Evolutionary conservation across 2,888 invertebrate genomes (phyloP).

Genomic region (Holacanthella duospinosa): DNA sequence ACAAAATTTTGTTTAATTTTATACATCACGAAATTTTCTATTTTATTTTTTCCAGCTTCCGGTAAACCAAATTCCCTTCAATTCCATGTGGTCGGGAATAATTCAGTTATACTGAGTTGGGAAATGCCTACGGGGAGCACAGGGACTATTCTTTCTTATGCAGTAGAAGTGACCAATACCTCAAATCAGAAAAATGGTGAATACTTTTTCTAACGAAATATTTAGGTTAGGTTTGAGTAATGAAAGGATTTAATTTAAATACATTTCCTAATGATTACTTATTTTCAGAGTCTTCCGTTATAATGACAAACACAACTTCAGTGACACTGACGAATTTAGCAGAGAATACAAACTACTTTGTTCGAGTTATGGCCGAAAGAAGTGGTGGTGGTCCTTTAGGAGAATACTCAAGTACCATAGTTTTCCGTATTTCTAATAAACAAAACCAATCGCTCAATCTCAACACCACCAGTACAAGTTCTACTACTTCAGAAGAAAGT

Average conservation of each 20-base stretch:
- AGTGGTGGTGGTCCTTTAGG: slow-evolving; percentile 5
- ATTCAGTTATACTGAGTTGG: slow-evolving; percentile 1
- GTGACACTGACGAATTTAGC: not conserved
- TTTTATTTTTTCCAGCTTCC: not conserved
- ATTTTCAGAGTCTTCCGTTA: not conserved
- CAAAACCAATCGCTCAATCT: slow-evolving; percentile 1
- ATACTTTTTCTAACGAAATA: not conserved
- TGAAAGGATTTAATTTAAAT: too few relatives aligned
- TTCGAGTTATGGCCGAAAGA: slow-evolving; percentile 5
- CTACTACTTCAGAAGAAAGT: not conserved
- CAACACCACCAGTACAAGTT: not conserved
- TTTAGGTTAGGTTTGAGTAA: too few relatives aligned
- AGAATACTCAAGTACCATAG: slow-evolving; percentile 2
- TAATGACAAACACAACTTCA: slow-evolving; percentile 2
- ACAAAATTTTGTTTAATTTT: not conserved
- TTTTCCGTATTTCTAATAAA: not conserved
- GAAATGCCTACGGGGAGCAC: not conserved
- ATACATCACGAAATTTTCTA: not conserved
- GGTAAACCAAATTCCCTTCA: not conserved
- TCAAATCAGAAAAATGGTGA: not conserved
- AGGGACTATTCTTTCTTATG: not conserved
- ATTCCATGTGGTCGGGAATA: not conserved
- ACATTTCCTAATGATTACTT: not conserved
- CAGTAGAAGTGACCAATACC: slow-evolving; percentile 4
- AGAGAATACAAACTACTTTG: not conserved